Evolutionary conservation across 2,113 vertebrate species (phyloP).

Genomic region (Brienomyrus brachyistius): DNA sequence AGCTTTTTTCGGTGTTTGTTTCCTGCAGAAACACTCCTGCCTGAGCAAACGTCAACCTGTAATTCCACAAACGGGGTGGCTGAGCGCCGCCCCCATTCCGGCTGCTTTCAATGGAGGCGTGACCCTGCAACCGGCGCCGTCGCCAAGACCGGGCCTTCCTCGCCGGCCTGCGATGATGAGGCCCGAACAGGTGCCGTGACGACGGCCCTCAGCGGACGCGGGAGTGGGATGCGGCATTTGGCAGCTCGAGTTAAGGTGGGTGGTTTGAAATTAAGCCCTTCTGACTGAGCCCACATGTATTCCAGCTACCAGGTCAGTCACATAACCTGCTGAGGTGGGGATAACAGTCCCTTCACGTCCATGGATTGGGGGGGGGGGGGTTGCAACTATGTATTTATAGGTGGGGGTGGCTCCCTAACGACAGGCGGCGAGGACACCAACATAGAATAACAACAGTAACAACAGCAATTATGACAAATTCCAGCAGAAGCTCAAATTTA

Average conservation of each 20-base stretch:
- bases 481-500: background rate
- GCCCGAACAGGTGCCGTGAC: background rate
- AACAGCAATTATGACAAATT: background rate
- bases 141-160: background rate
- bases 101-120: background rate
- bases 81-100: background rate
- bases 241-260: background rate
- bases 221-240: background rate
- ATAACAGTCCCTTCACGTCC: background rate
- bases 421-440: background rate
- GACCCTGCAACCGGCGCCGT: background rate
- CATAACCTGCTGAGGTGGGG: background rate
- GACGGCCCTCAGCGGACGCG: background rate
- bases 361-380: background rate
- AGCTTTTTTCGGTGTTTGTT: background rate
- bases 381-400: background rate
- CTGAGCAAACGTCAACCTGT: background rate
- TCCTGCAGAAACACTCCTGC: background rate
- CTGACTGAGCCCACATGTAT: background rate
- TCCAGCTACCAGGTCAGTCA: background rate
- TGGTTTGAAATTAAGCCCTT: background rate
- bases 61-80: background rate
- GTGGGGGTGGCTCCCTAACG: background rate
- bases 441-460: background rate
- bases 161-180: background rate